phyloP scores from a whole-genome alignment of 2,888 invertebrate genomes.

The Meiosimyza platycephala region DNA sequence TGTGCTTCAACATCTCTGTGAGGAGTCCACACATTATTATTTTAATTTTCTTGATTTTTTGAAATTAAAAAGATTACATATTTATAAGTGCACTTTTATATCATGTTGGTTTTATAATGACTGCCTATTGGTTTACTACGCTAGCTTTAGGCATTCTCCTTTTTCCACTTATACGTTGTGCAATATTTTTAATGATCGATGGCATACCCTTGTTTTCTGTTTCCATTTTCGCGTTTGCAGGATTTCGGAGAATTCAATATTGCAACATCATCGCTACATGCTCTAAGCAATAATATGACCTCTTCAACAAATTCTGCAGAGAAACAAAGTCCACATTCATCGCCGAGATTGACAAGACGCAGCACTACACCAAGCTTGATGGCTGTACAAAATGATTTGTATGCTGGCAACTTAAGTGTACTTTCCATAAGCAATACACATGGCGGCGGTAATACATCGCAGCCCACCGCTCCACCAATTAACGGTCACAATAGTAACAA shows the following conservation, averaged over 20 bases:
- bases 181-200: too few species aligned
- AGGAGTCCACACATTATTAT: too few species aligned
- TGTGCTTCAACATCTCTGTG: too few species aligned
- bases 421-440: constrained; percentile 26
- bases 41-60: too few species aligned
- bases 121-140: too few species aligned
- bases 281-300: constrained; percentile 66
- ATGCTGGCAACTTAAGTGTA: constrained; percentile 58
- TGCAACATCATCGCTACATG: constrained; percentile 73
- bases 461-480: constrained; percentile 59
- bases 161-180: not conserved
- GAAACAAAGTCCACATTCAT: constrained; percentile 71
- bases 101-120: too few species aligned
- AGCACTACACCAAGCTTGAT: constrained; percentile 65
- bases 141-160: too few species aligned
- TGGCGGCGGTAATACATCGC: constrained; percentile 43
- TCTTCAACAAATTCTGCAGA: constrained; percentile 57
- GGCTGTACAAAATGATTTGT: constrained; percentile 66
- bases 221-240: constrained; percentile 57
- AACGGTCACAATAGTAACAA: constrained; percentile 44
- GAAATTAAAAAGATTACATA: too few species aligned
- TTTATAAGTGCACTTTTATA: too few species aligned
- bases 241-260: constrained; percentile 74
- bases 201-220: constrained; percentile 33
- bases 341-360: constrained; percentile 70